Percentiles rank a stretch among this genome's conserved stretches.
phyloP scores from a whole-genome alignment of 2,888 invertebrate genomes.

The Apodemia hepburni region DNA sequence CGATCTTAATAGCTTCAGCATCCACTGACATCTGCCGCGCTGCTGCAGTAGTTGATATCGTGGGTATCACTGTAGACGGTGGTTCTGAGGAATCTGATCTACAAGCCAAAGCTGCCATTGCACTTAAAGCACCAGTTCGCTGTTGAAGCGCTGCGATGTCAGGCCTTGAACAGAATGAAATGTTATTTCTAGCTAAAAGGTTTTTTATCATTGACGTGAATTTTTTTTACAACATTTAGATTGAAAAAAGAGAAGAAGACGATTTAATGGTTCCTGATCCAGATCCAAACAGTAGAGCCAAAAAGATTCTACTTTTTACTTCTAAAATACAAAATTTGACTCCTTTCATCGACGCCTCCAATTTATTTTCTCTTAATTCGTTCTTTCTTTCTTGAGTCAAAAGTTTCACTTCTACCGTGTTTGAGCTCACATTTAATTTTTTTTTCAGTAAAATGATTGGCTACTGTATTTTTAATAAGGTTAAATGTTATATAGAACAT shows the following conservation, averaged over 20 bases:
- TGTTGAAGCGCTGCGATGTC: constrained; percentile 84
- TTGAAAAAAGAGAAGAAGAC: too few species aligned
- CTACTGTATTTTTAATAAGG: neutral
- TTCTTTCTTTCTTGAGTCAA: too few species aligned
- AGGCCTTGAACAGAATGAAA: constrained; percentile 12
- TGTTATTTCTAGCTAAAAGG: neutral
- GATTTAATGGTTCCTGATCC: too few species aligned
- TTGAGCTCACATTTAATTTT: too few species aligned
- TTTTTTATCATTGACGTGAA: neutral
- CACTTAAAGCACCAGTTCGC: constrained; percentile 77
- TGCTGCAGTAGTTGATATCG: constrained; percentile 80
- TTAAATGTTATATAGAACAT: neutral
- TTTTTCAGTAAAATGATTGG: too few species aligned
- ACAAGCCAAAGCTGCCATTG: constrained; percentile 61
- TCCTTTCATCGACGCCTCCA: too few species aligned
- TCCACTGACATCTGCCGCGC: constrained; percentile 92
- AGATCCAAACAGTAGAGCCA: too few species aligned
- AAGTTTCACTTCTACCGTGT: too few species aligned
- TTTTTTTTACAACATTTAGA: too few species aligned
- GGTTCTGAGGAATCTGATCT: constrained; percentile 56
- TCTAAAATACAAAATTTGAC: too few species aligned
- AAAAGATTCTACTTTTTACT: too few species aligned
- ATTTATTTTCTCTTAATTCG: too few species aligned
- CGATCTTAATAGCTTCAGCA: constrained; percentile 95
- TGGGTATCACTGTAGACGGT: constrained; percentile 59